Conservation (phyloP, 2,888 invertebrate genomes). For the Belgica antarctica region DNA sequence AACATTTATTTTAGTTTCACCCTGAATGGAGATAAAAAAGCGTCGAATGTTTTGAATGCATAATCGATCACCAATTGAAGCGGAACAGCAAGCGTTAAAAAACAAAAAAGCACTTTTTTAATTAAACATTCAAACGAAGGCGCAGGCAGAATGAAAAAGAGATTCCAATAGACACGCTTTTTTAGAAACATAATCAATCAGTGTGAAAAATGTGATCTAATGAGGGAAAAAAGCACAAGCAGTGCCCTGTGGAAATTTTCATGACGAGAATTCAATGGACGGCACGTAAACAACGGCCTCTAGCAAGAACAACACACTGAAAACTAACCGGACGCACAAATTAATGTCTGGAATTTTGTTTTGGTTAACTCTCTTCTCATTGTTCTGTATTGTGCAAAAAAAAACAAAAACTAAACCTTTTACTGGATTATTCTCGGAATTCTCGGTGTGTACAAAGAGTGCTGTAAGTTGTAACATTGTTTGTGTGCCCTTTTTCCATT, state of each 20-base stretch:
- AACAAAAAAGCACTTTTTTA: conserved; percentile 36
- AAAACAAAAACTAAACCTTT: too few species aligned
- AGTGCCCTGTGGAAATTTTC: conserved; percentile 37
- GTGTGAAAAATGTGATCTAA: conserved; percentile 43
- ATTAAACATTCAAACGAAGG: conserved; percentile 37
- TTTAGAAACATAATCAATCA: conserved; percentile 35
- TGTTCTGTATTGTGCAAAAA: not conserved
- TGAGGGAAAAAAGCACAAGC: conserved; percentile 39
- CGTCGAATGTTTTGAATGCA: conserved; percentile 35
- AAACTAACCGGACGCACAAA: conserved; percentile 37
- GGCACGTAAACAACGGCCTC: conserved; percentile 26
- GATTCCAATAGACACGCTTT: not conserved
- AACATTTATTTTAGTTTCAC: conserved; percentile 3
- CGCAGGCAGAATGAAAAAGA: not conserved
- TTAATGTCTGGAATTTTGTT: conserved; percentile 37
- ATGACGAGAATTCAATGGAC: conserved; percentile 26
- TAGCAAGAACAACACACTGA: not conserved
- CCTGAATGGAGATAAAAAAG: conserved; percentile 8
- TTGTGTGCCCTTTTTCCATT: not conserved
- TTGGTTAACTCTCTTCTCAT: not conserved
- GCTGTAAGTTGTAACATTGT: too few species aligned
- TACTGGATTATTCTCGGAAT: not conserved
- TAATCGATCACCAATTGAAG: conserved; percentile 44
- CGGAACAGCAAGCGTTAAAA: conserved; percentile 33
- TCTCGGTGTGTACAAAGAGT: too few species aligned